These are phyloP conservation scores for Microcebus murinus DNA, from an alignment of 2,113 vertebrate genomes.

Conservation along the genomic window DNA sequence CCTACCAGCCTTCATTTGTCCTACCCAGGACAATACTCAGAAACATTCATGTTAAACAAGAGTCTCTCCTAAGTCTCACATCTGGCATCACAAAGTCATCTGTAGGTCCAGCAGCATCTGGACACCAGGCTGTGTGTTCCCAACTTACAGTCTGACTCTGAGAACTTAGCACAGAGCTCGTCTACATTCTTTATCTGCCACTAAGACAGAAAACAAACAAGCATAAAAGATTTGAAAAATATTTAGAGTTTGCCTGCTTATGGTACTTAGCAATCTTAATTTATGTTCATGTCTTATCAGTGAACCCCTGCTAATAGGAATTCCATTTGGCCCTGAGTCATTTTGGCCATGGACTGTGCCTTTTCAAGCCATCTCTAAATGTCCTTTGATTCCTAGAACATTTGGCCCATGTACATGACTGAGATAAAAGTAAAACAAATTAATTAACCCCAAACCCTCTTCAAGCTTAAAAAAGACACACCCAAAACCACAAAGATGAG, in stretches of 20 bases:
- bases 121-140: not conserved
- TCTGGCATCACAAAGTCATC: slow-evolving; percentile 3
- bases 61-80: not conserved
- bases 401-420: not conserved
- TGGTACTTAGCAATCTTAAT: slow-evolving; percentile 29
- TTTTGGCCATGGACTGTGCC: not conserved
- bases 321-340: slow-evolving; percentile 40
- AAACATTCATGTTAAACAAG: not conserved
- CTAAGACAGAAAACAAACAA: slow-evolving; percentile 19
- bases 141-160: not conserved
- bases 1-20: not conserved
- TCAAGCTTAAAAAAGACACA: slow-evolving; percentile 24
- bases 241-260: not conserved
- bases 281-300: slow-evolving; percentile 33
- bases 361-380: slow-evolving; percentile 32
- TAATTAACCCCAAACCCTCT: not conserved
- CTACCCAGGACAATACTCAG: not conserved
- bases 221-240: not conserved
- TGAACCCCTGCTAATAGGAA: not conserved
- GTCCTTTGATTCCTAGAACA: slow-evolving; percentile 1
- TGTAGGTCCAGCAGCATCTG: not conserved
- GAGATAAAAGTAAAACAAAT: slow-evolving; percentile 40
- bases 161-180: not conserved
- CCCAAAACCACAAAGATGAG: not conserved
- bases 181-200: slow-evolving; percentile 27